Base-by-base conservation (phyloP, 2,888 invertebrate species). In the Blastobasis adustella region DNA sequence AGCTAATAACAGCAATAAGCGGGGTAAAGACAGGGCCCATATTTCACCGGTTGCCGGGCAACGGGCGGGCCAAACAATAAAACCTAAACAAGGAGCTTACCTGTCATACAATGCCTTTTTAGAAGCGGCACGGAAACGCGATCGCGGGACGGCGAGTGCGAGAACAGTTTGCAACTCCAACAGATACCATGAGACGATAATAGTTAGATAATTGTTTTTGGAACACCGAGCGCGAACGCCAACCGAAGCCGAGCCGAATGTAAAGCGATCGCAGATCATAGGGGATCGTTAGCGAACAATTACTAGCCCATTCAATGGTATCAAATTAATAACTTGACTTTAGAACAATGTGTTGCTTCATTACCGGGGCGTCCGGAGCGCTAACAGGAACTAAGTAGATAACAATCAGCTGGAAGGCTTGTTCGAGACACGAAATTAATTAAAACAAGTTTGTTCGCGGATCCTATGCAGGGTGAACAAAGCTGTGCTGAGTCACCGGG, bases 401-500 rank as follows among this genome's bases (percentile, higher is more conserved):
- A 86, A 87, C 87, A 83, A 88, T 88, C 87, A 79, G 76, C 78
- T 79, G 76, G 23, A 79, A 81, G 84, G 84, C 85, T 85, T 88
- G 88, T 85, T 84, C 81, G 81, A 85, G 88, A 88, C 87, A 87
- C 84, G 86, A 88, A 88, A 88, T 88, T 88, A 88, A 88, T 88
- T 88, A 88, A 88, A 88, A 88, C 88, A 88, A 88, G 87, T 88
- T 88, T 86, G 88, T 84, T 87, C 84, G 84, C 85, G 84, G 84
- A 86, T 86, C 83, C 83, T 84, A 83, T 87, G 83, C 86, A 84
- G 79, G 80, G 77, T 69, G 82, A 82, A 87, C 85, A 87, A 88
- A 86, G 87, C 84, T 69, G 63, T 77, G 88, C 86, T 86, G 88
- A 88, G 76, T 88, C 88, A 87, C 83, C 79, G 77, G 83, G 82